Evolutionary conservation across 2,888 invertebrate genomes (phyloP), one percentile per base, ranked within the genome.

Genomic region (Troides oblongomaculatus): DNA sequence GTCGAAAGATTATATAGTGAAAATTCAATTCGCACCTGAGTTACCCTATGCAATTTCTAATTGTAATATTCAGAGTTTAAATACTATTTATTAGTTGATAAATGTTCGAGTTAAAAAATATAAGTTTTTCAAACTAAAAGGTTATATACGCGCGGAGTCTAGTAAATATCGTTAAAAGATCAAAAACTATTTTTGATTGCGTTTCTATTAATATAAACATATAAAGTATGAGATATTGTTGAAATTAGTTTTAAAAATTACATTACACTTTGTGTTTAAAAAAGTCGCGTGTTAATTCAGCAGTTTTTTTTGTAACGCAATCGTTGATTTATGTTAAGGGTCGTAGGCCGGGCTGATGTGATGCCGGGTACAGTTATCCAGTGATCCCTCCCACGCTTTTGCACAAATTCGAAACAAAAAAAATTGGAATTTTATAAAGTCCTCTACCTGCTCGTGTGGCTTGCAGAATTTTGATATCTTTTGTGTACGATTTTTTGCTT

Each of bases 361-460:
- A 82, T 81, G 76, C 78, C 73, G 76, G 76, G 81, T 89, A 90
- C 92, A 85, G 92, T 92, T 92, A 92, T 84, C 79, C 82, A 75
- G 73, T 81, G 84, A 83, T 78, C 84, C 89, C 81, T 90, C 91
- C 90, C 90, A 91, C 89, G 88, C 86, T 90, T 92, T 92, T 90
- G 92, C 92, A 90, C 91, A 91, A 89, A 82, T 86, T 86, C 39
- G 73, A 71, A 74, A 73, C 77, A 76, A 85, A 87, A 91, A 89
- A 87, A 83, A 78, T 69, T 70, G 74, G 73, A 81, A 87, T 84
- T 87, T 87, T 87, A 87, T 86, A 87, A 83, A 77, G 76, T 81
- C 80, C n/a, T 84, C 88, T 92, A 92, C 92, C 92, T 92, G 92
- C 90, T 89, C 92, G 92, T 92, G 92, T 92, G 92, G 90, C 92